Percentiles rank a stretch among this genome's conserved stretches.
Conservation (phyloP, 2,797 vertebrate genomes). For the Tympanoctomys barrerae region DNA sequence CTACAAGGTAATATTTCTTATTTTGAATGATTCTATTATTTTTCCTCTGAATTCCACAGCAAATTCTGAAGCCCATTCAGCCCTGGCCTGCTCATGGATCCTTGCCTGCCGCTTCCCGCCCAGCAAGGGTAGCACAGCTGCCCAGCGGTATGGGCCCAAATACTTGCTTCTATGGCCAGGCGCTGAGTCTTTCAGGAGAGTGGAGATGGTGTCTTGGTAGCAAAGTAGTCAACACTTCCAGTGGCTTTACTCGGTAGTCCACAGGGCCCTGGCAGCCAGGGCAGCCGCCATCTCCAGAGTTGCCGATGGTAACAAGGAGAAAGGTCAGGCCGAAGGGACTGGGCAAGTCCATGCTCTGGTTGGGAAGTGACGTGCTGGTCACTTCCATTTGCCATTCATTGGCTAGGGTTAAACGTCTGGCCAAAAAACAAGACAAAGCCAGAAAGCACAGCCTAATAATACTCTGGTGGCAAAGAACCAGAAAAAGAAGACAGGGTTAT, state of each 20-base stretch:
- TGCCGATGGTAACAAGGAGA: background rate
- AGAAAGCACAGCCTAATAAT: background rate
- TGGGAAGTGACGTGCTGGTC: background rate
- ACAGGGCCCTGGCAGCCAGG: background rate
- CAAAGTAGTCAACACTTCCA: background rate
- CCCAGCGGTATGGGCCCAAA: background rate
- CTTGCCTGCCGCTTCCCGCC: background rate
- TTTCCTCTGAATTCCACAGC: slow-evolving; percentile 31
- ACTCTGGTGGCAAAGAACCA: background rate
- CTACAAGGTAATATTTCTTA: slow-evolving; percentile 25
- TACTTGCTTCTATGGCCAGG: background rate
- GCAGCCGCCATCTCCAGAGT: background rate
- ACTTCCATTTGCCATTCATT: background rate
- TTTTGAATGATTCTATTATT: slow-evolving; percentile 24
- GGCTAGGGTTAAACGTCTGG: background rate
- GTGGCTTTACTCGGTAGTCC: background rate
- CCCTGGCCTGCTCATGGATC: background rate
- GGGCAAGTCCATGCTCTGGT: background rate
- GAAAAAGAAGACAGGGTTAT: background rate
- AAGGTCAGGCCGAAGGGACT: background rate
- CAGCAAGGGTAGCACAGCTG: background rate
- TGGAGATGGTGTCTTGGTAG: background rate
- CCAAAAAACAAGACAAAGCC: background rate
- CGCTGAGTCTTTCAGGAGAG: background rate
- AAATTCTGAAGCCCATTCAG: slow-evolving; percentile 3